Percentiles rank a stretch among this genome's conserved stretches.
These are phyloP conservation scores for Ophiodon elongatus DNA, from an alignment of 2,113 vertebrate species.

Conservation along the genomic window DNA sequence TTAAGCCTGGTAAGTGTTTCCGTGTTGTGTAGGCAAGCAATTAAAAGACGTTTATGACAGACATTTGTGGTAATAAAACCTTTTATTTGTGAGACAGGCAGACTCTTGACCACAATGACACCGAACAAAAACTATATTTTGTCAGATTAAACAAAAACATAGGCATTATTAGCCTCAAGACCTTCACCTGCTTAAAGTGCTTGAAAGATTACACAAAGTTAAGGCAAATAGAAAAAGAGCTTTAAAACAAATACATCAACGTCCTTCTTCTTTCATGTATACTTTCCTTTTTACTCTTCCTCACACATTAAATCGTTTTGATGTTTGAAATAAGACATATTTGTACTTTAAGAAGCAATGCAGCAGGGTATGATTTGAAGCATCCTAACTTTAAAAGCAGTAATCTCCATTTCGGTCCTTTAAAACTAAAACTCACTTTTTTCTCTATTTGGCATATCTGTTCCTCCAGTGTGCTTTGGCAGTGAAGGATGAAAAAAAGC, in stretches of 20 bases:
- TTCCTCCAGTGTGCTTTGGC: background rate
- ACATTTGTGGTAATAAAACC: constrained; percentile 52
- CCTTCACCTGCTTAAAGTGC: constrained; percentile 72
- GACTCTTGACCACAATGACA: constrained; percentile 22
- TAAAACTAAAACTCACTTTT: constrained; percentile 10
- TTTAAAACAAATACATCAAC: constrained; percentile 20
- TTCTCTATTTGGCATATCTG: background rate
- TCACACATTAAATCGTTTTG: background rate
- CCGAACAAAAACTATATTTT: constrained; percentile 16
- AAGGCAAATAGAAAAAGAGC: constrained; percentile 12
- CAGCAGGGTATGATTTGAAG: constrained; percentile 20
- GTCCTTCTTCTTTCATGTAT: background rate
- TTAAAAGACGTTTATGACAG: background rate
- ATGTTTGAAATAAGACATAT: constrained; percentile 17
- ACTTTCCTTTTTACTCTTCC: background rate
- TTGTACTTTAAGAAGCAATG: constrained; percentile 11
- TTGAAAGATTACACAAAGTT: constrained; percentile 43
- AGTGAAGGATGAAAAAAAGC: constrained; percentile 26
- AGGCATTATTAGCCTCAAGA: constrained; percentile 19
- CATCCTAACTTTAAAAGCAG: constrained; percentile 22
- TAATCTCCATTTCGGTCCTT: constrained; percentile 22
- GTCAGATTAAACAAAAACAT: constrained; percentile 43
- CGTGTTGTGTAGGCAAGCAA: background rate
- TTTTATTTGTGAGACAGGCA: constrained; percentile 68
- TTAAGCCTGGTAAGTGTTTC: background rate